phyloP scores from a whole-genome alignment of 2,888 invertebrate genomes.

The Hirtodrosophila duncani region DNA sequence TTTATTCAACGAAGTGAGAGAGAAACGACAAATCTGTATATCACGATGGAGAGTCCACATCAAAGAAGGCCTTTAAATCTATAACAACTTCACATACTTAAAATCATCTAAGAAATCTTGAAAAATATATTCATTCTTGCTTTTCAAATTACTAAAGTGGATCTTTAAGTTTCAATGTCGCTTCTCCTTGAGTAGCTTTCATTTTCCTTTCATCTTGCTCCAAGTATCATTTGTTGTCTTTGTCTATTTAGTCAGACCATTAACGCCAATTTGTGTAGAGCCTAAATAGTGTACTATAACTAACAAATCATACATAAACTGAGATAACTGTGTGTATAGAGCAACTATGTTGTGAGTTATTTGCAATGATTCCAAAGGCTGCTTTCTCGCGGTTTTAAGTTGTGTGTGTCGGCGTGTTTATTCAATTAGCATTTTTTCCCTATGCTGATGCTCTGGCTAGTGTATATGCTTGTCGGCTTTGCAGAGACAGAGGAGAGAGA shows the following conservation, averaged over 20 bases:
- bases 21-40: too few relatives aligned
- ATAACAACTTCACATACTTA: too few relatives aligned
- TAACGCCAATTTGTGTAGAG: slow-evolving; percentile 53
- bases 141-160: too few relatives aligned
- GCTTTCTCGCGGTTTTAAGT: slow-evolving; percentile 54
- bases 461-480: slow-evolving; percentile 46
- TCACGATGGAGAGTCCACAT: too few relatives aligned
- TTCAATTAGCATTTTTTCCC: slow-evolving; percentile 55
- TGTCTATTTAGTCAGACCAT: slow-evolving; percentile 35
- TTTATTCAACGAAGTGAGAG: too few relatives aligned
- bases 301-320: neutral
- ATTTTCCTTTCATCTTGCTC: too few relatives aligned
- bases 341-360: slow-evolving; percentile 6
- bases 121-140: too few relatives aligned
- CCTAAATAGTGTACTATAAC: slow-evolving; percentile 6
- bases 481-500: slow-evolving; percentile 4
- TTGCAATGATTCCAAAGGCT: slow-evolving; percentile 7
- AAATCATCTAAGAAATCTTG: too few relatives aligned
- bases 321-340: slow-evolving; percentile 11
- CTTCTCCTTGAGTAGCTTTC: too few relatives aligned
- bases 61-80: too few relatives aligned
- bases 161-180: too few relatives aligned
- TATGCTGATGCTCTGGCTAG: slow-evolving; percentile 1
- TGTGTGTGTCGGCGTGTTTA: slow-evolving; percentile 63
- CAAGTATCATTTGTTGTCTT: slow-evolving; percentile 15